A percentile compares a stretch with the other conserved stretches of the same genome.
Conservation (phyloP, 2,797 vertebrate genomes). For the Vultur gryphus region DNA sequence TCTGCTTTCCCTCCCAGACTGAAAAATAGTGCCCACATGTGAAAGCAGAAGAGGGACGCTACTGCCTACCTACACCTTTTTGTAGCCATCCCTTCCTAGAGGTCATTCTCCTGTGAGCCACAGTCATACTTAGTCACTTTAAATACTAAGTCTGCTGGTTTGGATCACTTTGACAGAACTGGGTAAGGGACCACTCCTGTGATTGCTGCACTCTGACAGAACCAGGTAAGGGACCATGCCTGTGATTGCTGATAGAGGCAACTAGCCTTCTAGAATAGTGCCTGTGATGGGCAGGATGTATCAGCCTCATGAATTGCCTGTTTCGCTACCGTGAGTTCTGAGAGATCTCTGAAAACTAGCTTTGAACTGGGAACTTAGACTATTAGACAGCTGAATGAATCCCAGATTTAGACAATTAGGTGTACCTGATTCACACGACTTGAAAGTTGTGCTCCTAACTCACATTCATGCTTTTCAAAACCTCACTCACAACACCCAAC, state of each 20-base stretch:
- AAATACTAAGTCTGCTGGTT: background rate
- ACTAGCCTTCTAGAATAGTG: background rate
- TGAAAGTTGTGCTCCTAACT: background rate
- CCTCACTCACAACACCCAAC: background rate
- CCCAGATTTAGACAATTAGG: background rate
- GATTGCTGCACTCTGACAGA: background rate
- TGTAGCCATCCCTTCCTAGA: background rate
- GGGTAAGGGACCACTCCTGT: background rate
- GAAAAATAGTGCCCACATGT: background rate
- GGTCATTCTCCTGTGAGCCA: background rate
- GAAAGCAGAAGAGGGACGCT: background rate
- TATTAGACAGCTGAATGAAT: background rate
- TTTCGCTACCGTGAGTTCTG: background rate
- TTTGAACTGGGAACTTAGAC: background rate
- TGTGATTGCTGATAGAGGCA: background rate
- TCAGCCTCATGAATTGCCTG: background rate
- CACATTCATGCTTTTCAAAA: background rate
- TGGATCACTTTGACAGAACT: background rate
- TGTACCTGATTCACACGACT: background rate
- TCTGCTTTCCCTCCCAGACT: background rate
- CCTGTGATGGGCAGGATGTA: background rate
- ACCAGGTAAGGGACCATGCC: background rate
- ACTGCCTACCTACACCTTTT: background rate
- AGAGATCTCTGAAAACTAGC: background rate
- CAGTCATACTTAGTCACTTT: background rate